Evolutionary conservation across 2,113 vertebrate species (phyloP), one percentile per base, ranked within the genome.

Genomic region (Phylloscopus whistleri): DNA sequence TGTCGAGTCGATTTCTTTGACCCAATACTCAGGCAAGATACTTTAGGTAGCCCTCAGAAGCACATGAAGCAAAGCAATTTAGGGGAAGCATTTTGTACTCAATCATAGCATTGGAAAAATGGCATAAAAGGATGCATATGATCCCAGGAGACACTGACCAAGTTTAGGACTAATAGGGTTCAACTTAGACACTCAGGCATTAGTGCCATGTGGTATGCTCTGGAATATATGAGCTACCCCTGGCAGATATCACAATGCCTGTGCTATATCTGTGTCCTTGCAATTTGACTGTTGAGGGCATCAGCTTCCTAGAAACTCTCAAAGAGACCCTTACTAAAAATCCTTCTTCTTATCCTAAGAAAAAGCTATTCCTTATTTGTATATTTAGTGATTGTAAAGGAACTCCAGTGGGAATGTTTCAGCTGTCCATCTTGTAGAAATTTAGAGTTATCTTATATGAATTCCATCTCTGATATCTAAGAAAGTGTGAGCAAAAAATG

Each of bases 1-100:
- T 66, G 30, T 20, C 12, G 13, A 30, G 5, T n/a, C 0, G 0
- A n/a, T 56, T 75, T 49, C 15, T 66, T 41, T 56, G n/a, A 48
- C 30, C n/a, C 19, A 48, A 41, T 30, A 41, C 23, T 77, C 74
- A 66, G 51, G 44, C 63, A 73, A 74, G 35, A 69, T 14, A 48
- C 6, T 60, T 64, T 69, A 35, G 10, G 35, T 27, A 74, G 63
- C 14, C 44, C 51, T 14, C 46, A 81, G 30, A 72, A 89, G 52
- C 28, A 89, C 16, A 53, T 21, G 43, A 93, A 68, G 9, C 23
- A 73, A 77, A 69, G 16, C 18, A 87, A 16, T 22, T 62, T n/a
- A 59, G 24, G 11, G 41, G 16, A 74, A 87, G 24, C 7, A 81
- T 62, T 89, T 66, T 77, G 37, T 49, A 22, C 19, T 78, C 44